Evolutionary conservation across 1,140 invertebrate genomes (phyloP).

Genomic region (Oedothorax gibbosus): DNA sequence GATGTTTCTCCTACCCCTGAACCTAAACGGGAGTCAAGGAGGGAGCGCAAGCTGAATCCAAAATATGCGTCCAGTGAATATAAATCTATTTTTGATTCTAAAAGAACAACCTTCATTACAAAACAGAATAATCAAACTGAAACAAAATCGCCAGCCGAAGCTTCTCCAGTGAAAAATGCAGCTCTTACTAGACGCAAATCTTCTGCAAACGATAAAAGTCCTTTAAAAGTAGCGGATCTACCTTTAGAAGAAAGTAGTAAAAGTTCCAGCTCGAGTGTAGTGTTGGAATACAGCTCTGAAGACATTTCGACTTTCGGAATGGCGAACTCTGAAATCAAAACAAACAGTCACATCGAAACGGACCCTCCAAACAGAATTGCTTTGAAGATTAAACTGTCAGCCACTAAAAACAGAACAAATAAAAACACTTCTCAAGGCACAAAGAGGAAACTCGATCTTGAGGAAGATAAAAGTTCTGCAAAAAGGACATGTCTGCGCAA

Average conservation of each 20-base stretch:
- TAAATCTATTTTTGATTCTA: slow-evolving; percentile 68
- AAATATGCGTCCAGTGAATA: slow-evolving; percentile 70
- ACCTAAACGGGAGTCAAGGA: slow-evolving; percentile 67
- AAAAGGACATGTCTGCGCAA: slow-evolving; percentile 19
- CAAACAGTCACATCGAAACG: neutral
- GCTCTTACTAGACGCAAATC: slow-evolving; percentile 8
- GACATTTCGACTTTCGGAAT: neutral
- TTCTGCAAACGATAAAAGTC: neutral
- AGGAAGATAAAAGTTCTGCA: neutral
- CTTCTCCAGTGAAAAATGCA: neutral
- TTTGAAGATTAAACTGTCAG: slow-evolving; percentile 8
- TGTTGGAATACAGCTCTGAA: neutral
- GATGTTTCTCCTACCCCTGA: slow-evolving; percentile 63
- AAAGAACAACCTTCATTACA: slow-evolving; percentile 61
- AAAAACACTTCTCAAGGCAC: neutral
- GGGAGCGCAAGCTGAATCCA: slow-evolving; percentile 66
- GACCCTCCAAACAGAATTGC: neutral
- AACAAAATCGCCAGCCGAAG: neutral
- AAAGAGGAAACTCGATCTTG: slow-evolving; percentile 27
- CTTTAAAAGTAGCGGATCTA: neutral
- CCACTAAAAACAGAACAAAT: slow-evolving; percentile 6
- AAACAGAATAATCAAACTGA: slow-evolving; percentile 16
- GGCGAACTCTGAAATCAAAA: neutral
- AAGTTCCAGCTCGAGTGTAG: neutral
- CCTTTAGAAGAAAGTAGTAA: neutral